These are phyloP conservation scores for Mugil cephalus DNA, from an alignment of 2,113 vertebrate genomes.

Conservation along the genomic window DNA sequence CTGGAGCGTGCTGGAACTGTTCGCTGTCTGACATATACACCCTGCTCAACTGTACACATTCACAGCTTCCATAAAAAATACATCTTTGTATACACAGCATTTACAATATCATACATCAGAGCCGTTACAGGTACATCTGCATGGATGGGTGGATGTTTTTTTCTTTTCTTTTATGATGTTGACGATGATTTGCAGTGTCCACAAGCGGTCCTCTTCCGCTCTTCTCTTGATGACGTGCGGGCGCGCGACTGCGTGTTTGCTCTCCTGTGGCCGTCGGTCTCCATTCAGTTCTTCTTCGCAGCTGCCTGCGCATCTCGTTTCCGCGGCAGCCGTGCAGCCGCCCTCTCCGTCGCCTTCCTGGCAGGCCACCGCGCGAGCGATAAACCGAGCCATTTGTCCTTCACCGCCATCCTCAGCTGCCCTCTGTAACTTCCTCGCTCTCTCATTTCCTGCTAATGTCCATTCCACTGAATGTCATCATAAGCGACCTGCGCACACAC, in stretches of 20 bases:
- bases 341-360: background rate
- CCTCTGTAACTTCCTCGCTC: conserved; percentile 46
- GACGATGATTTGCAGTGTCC: conserved; percentile 38
- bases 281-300: conserved; percentile 17
- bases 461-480: conserved; percentile 84
- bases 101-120: conserved; percentile 84
- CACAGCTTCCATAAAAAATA: conserved; percentile 87
- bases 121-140: conserved; percentile 62
- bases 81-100: conserved; percentile 84
- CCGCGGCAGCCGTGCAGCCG: background rate
- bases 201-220: conserved; percentile 40
- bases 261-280: conserved; percentile 48
- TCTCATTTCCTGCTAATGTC: conserved; percentile 65
- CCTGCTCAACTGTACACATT: conserved; percentile 78
- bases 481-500: conserved; percentile 74
- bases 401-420: conserved; percentile 38
- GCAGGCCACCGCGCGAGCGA: conserved; percentile 24
- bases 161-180: conserved; percentile 30
- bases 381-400: conserved; percentile 21
- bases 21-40: conserved; percentile 77
- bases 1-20: conserved; percentile 74
- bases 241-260: conserved; percentile 9
- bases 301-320: conserved; percentile 34
- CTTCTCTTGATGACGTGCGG: conserved; percentile 8
- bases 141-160: conserved; percentile 43